These are phyloP conservation scores for Hemistola chrysoprasaria DNA, from an alignment of 2,888 invertebrate species.

Conservation along the genomic window DNA sequence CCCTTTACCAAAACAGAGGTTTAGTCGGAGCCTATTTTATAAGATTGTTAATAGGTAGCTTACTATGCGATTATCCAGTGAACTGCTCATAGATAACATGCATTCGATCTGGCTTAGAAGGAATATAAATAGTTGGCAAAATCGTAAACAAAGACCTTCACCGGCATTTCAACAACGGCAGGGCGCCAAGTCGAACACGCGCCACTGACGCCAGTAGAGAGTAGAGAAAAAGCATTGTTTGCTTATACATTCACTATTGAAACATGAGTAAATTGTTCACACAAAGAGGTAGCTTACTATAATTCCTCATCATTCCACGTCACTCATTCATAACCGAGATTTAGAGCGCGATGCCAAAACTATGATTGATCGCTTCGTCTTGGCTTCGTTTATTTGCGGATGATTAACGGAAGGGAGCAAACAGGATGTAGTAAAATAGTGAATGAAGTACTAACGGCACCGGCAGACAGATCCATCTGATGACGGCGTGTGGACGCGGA, in stretches of 20 bases:
- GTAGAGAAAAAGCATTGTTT: slow-evolving; percentile 1
- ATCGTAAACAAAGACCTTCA: slow-evolving; percentile 54
- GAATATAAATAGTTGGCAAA: slow-evolving; percentile 63
- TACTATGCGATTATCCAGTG: neutral
- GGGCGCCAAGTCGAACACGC: slow-evolving; percentile 48
- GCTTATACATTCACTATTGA: slow-evolving; percentile 4
- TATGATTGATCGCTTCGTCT: slow-evolving; percentile 16
- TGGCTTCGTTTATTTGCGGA: slow-evolving; percentile 26
- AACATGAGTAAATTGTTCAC: slow-evolving; percentile 7
- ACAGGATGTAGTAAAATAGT: slow-evolving; percentile 12
- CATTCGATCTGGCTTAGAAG: slow-evolving; percentile 46
- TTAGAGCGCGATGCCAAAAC: slow-evolving; percentile 16
- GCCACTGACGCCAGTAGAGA: slow-evolving; percentile 9
- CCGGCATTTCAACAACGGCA: slow-evolving; percentile 46
- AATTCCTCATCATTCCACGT: slow-evolving; percentile 16
- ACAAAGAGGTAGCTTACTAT: slow-evolving; percentile 4
- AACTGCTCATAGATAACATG: slow-evolving; percentile 11
- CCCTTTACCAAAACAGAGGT: too few species aligned
- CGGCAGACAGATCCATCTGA: slow-evolving; percentile 76
- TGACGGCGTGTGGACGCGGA: slow-evolving; percentile 75
- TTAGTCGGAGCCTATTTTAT: too few species aligned
- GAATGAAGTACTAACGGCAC: slow-evolving; percentile 60
- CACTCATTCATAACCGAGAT: slow-evolving; percentile 17
- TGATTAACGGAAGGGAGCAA: slow-evolving; percentile 7
- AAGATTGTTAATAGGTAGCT: too few species aligned